Conservation (phyloP, 2,797 vertebrate genomes). For the Manis pentadactyla region DNA sequence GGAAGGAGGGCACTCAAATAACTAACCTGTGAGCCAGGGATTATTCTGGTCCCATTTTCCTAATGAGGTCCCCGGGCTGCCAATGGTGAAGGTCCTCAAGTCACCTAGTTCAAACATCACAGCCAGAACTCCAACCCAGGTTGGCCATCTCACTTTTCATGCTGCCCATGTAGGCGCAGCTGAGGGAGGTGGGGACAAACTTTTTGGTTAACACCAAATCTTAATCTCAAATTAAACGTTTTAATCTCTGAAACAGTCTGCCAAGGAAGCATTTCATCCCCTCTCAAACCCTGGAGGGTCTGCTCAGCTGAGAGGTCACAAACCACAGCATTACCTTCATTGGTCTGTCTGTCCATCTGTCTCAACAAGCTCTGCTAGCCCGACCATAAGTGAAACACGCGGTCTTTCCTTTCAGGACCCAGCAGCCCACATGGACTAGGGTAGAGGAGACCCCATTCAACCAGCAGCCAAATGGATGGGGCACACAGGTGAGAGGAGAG, state of each 20-base stretch:
- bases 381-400: not conserved
- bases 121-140: not conserved
- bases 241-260: not conserved
- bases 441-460: not conserved
- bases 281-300: not conserved
- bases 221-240: not conserved
- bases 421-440: not conserved
- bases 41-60: not conserved
- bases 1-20: not conserved
- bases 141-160: not conserved
- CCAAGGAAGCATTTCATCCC: not conserved
- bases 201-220: not conserved
- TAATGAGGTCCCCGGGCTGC: not conserved
- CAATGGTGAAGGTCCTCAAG: not conserved
- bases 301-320: not conserved
- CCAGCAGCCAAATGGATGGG: not conserved
- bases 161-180: not conserved
- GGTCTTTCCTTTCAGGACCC: not conserved
- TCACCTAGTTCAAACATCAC: not conserved
- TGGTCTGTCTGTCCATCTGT: not conserved
- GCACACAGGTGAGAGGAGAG: too few species aligned
- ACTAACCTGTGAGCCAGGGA: not conserved
- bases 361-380: not conserved
- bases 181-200: not conserved
- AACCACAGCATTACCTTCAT: not conserved